Conservation (phyloP, 1,140 invertebrate genomes). For the Onthophagus taurus region DNA sequence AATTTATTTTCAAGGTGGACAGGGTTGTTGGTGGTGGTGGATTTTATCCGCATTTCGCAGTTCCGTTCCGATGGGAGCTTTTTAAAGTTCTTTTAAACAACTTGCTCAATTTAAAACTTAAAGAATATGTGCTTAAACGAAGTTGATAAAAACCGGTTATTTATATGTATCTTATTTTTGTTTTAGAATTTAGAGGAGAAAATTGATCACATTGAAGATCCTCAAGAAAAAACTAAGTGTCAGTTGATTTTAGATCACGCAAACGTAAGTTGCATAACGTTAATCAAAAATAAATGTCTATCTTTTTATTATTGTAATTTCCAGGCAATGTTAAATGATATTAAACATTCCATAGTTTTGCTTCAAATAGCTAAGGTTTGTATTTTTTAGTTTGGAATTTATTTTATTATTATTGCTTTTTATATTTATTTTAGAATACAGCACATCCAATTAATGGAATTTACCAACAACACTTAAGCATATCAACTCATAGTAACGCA, state of each 20-base stretch:
- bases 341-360: conserved; percentile 95
- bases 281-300: not conserved
- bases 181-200: conserved; percentile 55
- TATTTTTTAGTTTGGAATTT: not conserved
- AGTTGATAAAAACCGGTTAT: no score
- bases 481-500: conserved; percentile 4
- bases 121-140: no score
- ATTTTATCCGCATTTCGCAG: no score
- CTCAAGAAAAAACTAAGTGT: conserved; percentile 54
- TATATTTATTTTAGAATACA: conserved; percentile 58
- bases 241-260: conserved; percentile 53
- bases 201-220: conserved; percentile 54
- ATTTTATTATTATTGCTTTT: not conserved
- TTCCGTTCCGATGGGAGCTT: no score
- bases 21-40: no score
- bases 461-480: conserved; percentile 45
- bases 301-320: conserved; percentile 22
- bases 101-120: no score
- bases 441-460: conserved; percentile 79
- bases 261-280: conserved; percentile 42
- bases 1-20: no score
- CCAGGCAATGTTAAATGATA: conserved; percentile 80
- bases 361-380: conserved; percentile 93
- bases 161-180: conserved; percentile 10
- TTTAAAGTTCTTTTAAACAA: no score